Evolutionary conservation across 2,113 vertebrate species (phyloP).

Genomic region (Girardinichthys multiradiatus): DNA sequence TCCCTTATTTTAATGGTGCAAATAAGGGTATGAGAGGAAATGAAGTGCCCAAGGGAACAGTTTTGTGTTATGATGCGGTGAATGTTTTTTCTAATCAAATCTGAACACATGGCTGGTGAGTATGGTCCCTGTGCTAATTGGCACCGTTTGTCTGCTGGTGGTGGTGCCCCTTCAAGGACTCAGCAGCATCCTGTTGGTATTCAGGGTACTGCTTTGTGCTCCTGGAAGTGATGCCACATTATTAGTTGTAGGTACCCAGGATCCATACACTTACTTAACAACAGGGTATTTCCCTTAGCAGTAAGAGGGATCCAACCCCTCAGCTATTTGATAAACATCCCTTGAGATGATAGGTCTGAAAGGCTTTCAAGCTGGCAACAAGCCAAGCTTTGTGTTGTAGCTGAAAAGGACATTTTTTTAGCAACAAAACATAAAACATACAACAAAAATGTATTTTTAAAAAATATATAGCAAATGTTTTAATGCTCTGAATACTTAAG

Average conservation of each 20-base stretch:
- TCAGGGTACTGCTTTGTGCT: conserved; percentile 67
- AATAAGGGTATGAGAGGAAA: conserved; percentile 69
- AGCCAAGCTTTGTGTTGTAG: conserved; percentile 10
- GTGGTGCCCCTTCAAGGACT: conserved; percentile 70
- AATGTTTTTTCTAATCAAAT: conserved; percentile 73
- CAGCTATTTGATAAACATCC: conserved; percentile 41
- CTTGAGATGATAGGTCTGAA: conserved; percentile 21
- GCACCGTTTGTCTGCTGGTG: conserved; percentile 71
- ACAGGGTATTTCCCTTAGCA: conserved; percentile 53
- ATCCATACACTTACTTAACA: conserved; percentile 67
- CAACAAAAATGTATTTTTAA: too few relatives aligned
- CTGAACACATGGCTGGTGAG: conserved; percentile 72
- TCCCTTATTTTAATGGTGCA: conserved; percentile 70
- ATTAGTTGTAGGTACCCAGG: conserved; percentile 63
- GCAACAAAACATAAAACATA: too few relatives aligned
- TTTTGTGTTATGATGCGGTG: conserved; percentile 69
- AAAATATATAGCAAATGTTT: background rate
- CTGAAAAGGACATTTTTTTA: conserved; percentile 5
- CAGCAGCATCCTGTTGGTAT: conserved; percentile 69
- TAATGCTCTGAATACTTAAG: conserved; percentile 16
- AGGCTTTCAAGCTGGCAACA: conserved; percentile 22
- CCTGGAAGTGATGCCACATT: conserved; percentile 61
- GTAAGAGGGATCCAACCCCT: conserved; percentile 50
- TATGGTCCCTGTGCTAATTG: conserved; percentile 77
- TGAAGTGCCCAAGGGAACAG: conserved; percentile 58